phyloP scores from a whole-genome alignment of 2,888 invertebrate genomes.

The Tridacna crocea region DNA sequence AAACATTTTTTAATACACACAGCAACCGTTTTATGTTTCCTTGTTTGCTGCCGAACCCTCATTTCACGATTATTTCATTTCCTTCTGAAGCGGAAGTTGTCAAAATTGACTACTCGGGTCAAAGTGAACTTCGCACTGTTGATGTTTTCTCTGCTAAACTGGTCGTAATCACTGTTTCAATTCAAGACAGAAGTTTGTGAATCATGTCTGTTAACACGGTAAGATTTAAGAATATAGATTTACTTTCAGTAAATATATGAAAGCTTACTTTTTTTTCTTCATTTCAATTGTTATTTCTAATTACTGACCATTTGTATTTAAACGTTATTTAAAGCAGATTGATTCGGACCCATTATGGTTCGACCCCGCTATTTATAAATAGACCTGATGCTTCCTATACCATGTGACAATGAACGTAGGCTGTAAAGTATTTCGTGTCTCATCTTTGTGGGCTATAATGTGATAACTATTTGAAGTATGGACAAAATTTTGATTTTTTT shows the following conservation, averaged over 20 bases:
- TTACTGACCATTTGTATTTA: neutral
- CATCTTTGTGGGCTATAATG: too few species aligned
- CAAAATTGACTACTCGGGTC: neutral
- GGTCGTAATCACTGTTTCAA: neutral
- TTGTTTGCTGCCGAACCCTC: too few species aligned
- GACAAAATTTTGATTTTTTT: too few species aligned
- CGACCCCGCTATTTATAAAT: neutral
- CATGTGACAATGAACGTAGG: too few species aligned
- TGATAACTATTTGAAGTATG: too few species aligned
- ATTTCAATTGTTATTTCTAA: neutral
- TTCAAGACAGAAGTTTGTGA: neutral
- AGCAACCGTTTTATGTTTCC: too few species aligned
- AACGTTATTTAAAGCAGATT: neutral
- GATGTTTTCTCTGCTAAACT: neutral
- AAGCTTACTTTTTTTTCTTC: neutral
- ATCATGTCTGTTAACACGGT: constrained; percentile 5
- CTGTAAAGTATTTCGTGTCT: too few species aligned
- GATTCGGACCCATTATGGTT: neutral
- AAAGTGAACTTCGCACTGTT: constrained; percentile 13
- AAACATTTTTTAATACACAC: too few species aligned
- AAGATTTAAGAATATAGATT: neutral
- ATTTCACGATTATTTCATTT: too few species aligned
- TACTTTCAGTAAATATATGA: too few species aligned
- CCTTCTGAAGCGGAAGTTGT: neutral
- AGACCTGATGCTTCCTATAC: too few species aligned